Base-by-base conservation (phyloP, 2,888 invertebrate genomes). In the Oxycera nigricornis region DNA sequence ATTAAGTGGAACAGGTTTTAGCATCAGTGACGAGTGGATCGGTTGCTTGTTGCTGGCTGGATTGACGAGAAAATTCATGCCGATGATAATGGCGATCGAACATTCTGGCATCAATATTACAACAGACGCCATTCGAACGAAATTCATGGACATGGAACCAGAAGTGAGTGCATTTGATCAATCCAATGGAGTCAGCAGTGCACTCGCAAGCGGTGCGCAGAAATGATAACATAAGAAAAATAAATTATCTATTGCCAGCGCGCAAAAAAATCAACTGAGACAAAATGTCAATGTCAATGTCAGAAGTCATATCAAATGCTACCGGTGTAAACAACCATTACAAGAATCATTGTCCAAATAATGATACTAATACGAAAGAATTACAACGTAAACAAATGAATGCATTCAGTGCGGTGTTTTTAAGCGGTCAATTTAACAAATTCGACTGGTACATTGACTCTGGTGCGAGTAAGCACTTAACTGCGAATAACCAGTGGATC, bases 51-150 rank as follows among this genome's bases (percentile, higher is more conserved):
- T 77, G 9, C 26, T 77, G n/a, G 76, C 76, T n/a, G 62, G 67
- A 57, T 72, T 76, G 74, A 57, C 75, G 39, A 76, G 76, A 9
- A 22, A 67, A 26, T 77, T 68, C 61, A 75, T 31, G 50, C 78
- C 73, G 1, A 78, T 79, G 76, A 75, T 78, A 57, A 78, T 78
- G 78, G 76, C 73, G 0, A 72, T 78, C 2, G 77, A 76, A 73
- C 74, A 77, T 52, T 76, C 75, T n/a, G 76, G 75, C 14, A 74
- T 73, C 17, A 14, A 46, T n/a, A 46, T 46, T n/a, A 14, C 46
- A 3, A 17, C 46, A 46, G 46, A 46, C 17, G 11, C 46, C n/a
- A 46, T 46, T 17, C 11, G 17, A 17, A n/a, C 14, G 46, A 46
- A 46, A 46, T 46, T 46, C 11, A 14, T 46, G 11, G 46, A 46